These are phyloP conservation scores for Mus musculus DNA, from an alignment of 2,113 vertebrate genomes.

Conservation along the genomic window GRCm39 chr2:96167001-96167500, in stretches of 20 bases:
- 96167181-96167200: neutral
- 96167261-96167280: neutral
- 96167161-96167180: neutral
- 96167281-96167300: neutral
- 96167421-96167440: neutral
- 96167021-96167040: no score
- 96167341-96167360: neutral
- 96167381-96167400: neutral
- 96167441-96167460: no score
- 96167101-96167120: neutral
- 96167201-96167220: neutral
- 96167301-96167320: neutral
- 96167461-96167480: neutral
- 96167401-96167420: neutral
- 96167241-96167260: neutral
- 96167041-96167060: neutral
- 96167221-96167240: neutral
- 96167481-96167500: neutral
- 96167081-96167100: neutral
- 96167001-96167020: neutral
- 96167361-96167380: neutral
- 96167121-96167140: neutral
- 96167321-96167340: neutral
- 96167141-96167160: neutral
- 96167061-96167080: neutral